Conservation (phyloP, 1,140 invertebrate genomes). For the Lepidurus couesii region DNA sequence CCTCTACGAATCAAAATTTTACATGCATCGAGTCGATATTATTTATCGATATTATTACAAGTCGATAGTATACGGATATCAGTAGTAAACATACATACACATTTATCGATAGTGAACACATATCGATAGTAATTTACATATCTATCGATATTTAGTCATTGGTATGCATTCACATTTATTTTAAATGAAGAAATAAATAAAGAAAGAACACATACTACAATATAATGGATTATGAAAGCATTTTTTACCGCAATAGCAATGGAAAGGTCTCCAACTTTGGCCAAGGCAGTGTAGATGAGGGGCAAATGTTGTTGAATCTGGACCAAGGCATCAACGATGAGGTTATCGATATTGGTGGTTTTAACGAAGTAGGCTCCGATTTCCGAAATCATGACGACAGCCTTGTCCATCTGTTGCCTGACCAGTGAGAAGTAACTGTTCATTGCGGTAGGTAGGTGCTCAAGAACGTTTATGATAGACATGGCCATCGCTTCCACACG, state of each 20-base stretch:
- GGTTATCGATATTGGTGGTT: background rate
- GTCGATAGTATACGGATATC: too few relatives aligned
- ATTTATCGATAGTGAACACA: too few relatives aligned
- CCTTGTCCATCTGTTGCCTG: conserved; percentile 1
- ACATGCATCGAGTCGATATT: too few relatives aligned
- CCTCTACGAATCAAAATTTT: too few relatives aligned
- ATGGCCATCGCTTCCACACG: background rate
- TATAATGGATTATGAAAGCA: background rate
- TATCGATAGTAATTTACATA: too few relatives aligned
- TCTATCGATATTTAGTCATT: background rate
- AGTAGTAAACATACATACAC: too few relatives aligned
- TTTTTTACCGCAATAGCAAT: background rate
- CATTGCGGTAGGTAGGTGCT: background rate
- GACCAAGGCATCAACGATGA: background rate
- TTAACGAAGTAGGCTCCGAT: background rate
- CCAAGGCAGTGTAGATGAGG: background rate
- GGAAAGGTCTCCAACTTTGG: background rate
- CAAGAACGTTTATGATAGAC: background rate
- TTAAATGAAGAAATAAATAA: background rate
- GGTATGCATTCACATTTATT: background rate
- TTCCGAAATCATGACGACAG: background rate
- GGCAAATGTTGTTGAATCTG: conserved; percentile 10
- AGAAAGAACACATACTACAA: background rate
- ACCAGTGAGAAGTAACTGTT: background rate
- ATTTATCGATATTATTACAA: too few relatives aligned